These are phyloP conservation scores for Tetanocera ferruginea DNA, from an alignment of 2,888 invertebrate genomes.

Conservation along the genomic window DNA sequence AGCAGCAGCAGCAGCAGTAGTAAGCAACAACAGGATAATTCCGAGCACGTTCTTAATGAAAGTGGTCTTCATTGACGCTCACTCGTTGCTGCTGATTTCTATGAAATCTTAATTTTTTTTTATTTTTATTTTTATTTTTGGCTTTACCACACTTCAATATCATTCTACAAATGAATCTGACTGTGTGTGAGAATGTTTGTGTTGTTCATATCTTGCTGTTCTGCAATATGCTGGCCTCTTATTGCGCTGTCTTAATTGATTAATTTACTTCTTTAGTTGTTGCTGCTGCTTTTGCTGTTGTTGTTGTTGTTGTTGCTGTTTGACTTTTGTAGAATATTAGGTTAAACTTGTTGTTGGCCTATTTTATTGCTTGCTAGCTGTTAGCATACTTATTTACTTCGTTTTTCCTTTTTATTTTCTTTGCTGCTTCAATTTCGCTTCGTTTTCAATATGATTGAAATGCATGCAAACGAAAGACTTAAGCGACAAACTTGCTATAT, in stretches of 20 bases:
- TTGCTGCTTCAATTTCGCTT: too few relatives aligned
- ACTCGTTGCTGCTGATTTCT: too few relatives aligned
- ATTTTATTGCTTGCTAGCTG: neutral
- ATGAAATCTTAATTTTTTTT: too few relatives aligned
- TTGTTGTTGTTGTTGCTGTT: neutral
- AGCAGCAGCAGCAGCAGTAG: neutral
- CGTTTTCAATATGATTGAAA: slow-evolving; percentile 3
- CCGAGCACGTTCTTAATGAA: slow-evolving; percentile 50
- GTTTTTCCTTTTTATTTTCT: too few relatives aligned
- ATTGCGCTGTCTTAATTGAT: neutral
- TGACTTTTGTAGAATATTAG: slow-evolving; percentile 6
- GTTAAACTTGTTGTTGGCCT: slow-evolving; percentile 9
- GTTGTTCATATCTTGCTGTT: neutral
- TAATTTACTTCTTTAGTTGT: neutral
- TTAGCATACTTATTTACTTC: too few relatives aligned
- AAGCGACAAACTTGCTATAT: slow-evolving; percentile 43
- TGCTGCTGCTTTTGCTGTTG: neutral
- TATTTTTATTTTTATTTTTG: too few relatives aligned
- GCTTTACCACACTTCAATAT: slow-evolving; percentile 47
- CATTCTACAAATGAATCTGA: slow-evolving; percentile 46
- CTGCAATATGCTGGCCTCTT: neutral
- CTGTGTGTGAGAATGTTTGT: neutral
- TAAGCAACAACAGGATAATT: slow-evolving; percentile 37
- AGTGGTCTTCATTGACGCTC: slow-evolving; percentile 31
- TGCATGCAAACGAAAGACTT: slow-evolving; percentile 42